These are phyloP conservation scores for Drosophila demipolita DNA, from an alignment of 2,888 invertebrate genomes.

Conservation along the genomic window DNA sequence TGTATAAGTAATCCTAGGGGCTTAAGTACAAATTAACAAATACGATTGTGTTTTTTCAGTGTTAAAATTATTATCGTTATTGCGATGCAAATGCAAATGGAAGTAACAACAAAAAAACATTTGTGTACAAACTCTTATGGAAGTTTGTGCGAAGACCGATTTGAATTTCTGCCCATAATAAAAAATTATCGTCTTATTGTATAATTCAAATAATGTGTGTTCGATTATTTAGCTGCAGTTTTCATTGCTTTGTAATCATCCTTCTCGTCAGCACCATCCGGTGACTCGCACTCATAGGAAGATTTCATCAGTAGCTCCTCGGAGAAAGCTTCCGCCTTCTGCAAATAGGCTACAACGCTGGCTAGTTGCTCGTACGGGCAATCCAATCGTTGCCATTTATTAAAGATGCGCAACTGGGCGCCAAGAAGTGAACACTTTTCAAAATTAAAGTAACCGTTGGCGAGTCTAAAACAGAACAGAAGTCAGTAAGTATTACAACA, in stretches of 20 bases:
- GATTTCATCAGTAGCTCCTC: constrained; percentile 94
- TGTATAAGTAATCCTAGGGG: constrained; percentile 32
- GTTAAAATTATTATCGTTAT: constrained; percentile 67
- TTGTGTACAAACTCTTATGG: constrained; percentile 31
- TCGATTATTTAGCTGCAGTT: constrained; percentile 84
- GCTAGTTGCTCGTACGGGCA: constrained; percentile 93
- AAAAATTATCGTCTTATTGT: constrained; percentile 33
- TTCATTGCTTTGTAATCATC: constrained; percentile 93
- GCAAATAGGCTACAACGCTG: constrained; percentile 91
- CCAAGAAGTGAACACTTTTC: constrained; percentile 96
- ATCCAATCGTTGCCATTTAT: constrained; percentile 92
- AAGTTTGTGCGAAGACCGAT: constrained; percentile 53
- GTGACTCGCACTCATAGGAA: constrained; percentile 97
- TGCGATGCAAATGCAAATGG: constrained; percentile 55
- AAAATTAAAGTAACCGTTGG: constrained; percentile 95
- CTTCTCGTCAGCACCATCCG: constrained; percentile 94
- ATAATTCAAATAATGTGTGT: constrained; percentile 28
- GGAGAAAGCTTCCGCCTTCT: constrained; percentile 90
- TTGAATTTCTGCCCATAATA: constrained; percentile 20
- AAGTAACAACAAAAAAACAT: constrained; percentile 46
- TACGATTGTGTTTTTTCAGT: constrained; percentile 44
- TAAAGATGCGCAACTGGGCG: constrained; percentile 93
- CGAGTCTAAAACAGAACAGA: constrained; percentile 86
- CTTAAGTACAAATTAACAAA: constrained; percentile 77
- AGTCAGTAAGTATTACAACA: too few species aligned